Percentiles rank a stretch among this genome's conserved stretches.
phyloP scores from a whole-genome alignment of 1,140 invertebrate species.

The Uloborus diversus region DNA sequence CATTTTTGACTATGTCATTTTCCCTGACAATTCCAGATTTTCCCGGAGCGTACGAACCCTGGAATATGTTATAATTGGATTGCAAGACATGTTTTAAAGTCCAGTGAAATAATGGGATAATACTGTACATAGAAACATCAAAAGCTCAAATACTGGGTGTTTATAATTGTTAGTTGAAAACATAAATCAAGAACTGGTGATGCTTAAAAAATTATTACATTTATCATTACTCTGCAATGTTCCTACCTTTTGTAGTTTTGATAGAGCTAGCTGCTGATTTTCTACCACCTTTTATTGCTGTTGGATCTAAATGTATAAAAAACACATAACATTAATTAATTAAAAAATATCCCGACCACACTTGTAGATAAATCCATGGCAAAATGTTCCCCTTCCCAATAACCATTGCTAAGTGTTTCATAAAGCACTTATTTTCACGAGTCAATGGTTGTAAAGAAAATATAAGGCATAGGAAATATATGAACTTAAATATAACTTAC shows the following conservation, averaged over 20 bases:
- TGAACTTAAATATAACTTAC: not conserved
- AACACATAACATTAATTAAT: not conserved
- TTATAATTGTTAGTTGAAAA: no score
- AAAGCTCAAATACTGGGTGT: no score
- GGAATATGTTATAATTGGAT: no score
- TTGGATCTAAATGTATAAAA: conserved; percentile 1
- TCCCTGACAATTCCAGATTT: no score
- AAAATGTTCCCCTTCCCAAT: not conserved
- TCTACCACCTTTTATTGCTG: conserved; percentile 33
- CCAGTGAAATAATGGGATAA: no score
- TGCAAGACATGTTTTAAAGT: no score
- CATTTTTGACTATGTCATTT: no score
- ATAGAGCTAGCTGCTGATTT: conserved; percentile 13
- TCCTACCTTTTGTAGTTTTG: conserved; percentile 10
- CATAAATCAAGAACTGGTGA: no score
- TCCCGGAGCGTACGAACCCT: no score
- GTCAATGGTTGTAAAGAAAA: not conserved
- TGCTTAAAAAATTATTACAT: no score
- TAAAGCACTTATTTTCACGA: not conserved
- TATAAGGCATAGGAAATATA: not conserved
- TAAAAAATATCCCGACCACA: not conserved
- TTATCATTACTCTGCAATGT: no score
- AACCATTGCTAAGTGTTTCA: not conserved
- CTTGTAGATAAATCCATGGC: not conserved
- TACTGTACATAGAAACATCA: no score